These are phyloP conservation scores for Hirudinaria manillensis DNA, from an alignment of 2,888 invertebrate genomes.

Conservation along the genomic window DNA sequence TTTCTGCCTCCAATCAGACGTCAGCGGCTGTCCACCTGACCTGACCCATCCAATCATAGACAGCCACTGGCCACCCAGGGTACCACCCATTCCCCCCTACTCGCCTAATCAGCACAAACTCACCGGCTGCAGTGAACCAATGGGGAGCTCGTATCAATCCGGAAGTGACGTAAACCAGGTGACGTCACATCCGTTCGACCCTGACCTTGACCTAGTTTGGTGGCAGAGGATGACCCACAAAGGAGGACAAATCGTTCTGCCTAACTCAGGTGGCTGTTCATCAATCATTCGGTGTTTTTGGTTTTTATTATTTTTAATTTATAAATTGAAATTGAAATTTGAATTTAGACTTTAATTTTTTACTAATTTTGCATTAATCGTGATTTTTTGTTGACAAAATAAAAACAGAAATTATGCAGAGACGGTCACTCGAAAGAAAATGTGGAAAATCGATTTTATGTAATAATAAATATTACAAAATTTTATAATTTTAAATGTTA, in stretches of 20 bases:
- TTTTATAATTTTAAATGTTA: no score
- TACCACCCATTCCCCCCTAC: background rate
- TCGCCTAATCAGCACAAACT: background rate
- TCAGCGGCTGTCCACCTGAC: slow-evolving; percentile 4
- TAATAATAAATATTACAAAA: no score
- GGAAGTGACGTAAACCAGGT: slow-evolving; percentile 7
- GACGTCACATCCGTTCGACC: background rate
- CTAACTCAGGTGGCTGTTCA: background rate
- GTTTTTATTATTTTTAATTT: no score
- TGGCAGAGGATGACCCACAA: slow-evolving; percentile 6
- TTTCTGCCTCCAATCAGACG: background rate
- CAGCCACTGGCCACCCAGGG: background rate
- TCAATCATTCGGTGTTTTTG: no score
- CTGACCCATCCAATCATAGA: slow-evolving; percentile 7
- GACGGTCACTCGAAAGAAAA: no score
- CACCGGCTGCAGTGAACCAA: no score
- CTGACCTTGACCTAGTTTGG: background rate
- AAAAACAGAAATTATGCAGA: no score
- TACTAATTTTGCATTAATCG: no score
- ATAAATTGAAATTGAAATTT: no score
- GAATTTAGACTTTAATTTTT: no score
- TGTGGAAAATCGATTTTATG: no score
- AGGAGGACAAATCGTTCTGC: background rate
- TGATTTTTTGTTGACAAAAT: no score
- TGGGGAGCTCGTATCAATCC: background rate